Evolutionary conservation across 2,113 vertebrate species (phyloP).

Genomic region (Sinocyclocheilus anophthalmus): DNA sequence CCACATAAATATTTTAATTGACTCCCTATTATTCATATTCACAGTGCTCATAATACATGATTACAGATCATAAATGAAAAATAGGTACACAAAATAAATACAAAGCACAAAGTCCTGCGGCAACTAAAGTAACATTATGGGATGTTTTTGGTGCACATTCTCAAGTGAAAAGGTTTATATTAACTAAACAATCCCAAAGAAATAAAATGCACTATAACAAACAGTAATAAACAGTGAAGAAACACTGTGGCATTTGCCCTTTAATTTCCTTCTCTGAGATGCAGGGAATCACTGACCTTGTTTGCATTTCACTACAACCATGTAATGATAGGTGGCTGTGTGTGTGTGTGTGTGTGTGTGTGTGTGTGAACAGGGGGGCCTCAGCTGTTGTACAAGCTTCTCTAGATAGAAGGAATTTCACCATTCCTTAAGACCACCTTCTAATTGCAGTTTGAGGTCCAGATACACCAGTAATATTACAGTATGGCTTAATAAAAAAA

Average conservation of each 20-base stretch:
- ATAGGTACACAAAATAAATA: constrained; percentile 26
- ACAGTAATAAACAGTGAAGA: constrained; percentile 6
- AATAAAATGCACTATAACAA: neutral
- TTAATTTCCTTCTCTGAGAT: constrained; percentile 10
- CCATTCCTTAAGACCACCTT: neutral
- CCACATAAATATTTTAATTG: constrained; percentile 30
- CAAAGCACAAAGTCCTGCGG: neutral
- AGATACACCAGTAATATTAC: neutral
- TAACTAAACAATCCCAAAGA: neutral
- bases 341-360: neutral
- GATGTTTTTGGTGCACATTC: constrained; percentile 11
- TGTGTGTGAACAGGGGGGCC: neutral
- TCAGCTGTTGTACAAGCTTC: constrained; percentile 3
- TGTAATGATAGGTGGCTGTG: neutral
- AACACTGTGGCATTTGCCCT: neutral
- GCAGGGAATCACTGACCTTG: constrained; percentile 7
- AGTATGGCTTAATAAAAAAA: neutral
- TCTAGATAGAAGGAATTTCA: constrained; percentile 5
- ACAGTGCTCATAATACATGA: constrained; percentile 25
- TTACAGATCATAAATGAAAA: constrained; percentile 7
- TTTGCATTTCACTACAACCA: neutral
- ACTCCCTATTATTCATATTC: constrained; percentile 15
- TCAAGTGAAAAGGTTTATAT: constrained; percentile 9
- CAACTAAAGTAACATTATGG: neutral
- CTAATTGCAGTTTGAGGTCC: neutral